Evolutionary conservation across 1,140 invertebrate genomes (phyloP).

Genomic region (Drosophila fuyamai): DNA sequence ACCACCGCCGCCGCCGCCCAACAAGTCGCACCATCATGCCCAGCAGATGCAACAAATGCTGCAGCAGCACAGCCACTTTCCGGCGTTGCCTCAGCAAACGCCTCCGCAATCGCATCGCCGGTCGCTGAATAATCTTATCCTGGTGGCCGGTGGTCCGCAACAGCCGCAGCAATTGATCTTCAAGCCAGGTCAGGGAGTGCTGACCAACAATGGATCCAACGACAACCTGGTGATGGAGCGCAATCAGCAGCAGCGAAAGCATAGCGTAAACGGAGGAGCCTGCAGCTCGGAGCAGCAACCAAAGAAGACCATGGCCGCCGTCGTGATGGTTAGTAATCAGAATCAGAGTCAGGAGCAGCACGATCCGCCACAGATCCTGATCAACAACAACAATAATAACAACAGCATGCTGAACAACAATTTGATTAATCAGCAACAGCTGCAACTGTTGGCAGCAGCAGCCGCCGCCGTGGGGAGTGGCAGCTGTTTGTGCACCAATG

Average conservation of each 20-base stretch:
- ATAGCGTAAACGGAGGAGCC: constrained; percentile 49
- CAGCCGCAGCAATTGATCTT: constrained; percentile 78
- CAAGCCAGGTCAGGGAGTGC: constrained; percentile 74
- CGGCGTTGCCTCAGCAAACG: constrained; percentile 84
- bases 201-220: constrained; percentile 57
- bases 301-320: constrained; percentile 82
- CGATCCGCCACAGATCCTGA: constrained; percentile 63
- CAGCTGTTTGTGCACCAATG: constrained; percentile 47
- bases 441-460: constrained; percentile 74
- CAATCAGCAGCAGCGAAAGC: constrained; percentile 61
- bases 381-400: constrained; percentile 75
- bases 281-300: constrained; percentile 56
- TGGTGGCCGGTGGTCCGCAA: constrained; percentile 76
- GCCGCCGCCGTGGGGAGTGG: constrained; percentile 63
- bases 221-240: constrained; percentile 48
- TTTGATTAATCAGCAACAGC: constrained; percentile 74
- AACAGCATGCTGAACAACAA: constrained; percentile 78
- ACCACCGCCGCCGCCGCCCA: constrained; percentile 45
- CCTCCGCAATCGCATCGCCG: constrained; percentile 78
- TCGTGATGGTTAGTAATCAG: constrained; percentile 83
- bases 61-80: constrained; percentile 84
- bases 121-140: constrained; percentile 81
- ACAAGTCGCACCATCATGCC: constrained; percentile 84
- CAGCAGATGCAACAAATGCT: constrained; percentile 80
- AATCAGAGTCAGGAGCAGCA: constrained; percentile 47